phyloP scores from a whole-genome alignment of 2,888 invertebrate species.

The Thysanoteuthis rhombus region DNA sequence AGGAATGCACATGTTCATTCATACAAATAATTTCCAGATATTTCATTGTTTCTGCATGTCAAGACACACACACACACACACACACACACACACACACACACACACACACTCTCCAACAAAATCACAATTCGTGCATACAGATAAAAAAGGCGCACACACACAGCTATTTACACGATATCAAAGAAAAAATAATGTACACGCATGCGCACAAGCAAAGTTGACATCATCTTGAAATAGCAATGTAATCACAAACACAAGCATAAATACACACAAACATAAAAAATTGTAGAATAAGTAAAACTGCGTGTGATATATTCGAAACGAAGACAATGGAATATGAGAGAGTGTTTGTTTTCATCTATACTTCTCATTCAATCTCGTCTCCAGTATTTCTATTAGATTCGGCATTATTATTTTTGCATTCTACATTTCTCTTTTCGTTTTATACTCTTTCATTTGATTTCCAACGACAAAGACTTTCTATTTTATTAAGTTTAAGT shows the following conservation, averaged over 20 bases:
- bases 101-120: not conserved
- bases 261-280: not conserved
- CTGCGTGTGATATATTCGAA: not conserved
- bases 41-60: not conserved
- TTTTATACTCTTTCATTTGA: not conserved
- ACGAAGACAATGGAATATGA: not conserved
- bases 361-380: not conserved
- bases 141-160: not conserved
- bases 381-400: not conserved
- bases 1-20: not conserved
- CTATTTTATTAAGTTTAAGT: not conserved
- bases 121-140: not conserved
- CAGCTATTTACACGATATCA: not conserved
- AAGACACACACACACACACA: not conserved
- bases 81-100: not conserved
- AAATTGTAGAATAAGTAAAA: not conserved
- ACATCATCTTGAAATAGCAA: not conserved
- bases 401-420: not conserved
- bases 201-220: not conserved
- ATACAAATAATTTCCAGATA: not conserved
- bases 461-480: not conserved
- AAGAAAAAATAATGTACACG: not conserved
- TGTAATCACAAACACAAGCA: not conserved
- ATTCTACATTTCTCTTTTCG: not conserved
- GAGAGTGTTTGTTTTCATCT: not conserved